phyloP scores from a whole-genome alignment of 2,113 vertebrate species.

The Microcebus jonahi region DNA sequence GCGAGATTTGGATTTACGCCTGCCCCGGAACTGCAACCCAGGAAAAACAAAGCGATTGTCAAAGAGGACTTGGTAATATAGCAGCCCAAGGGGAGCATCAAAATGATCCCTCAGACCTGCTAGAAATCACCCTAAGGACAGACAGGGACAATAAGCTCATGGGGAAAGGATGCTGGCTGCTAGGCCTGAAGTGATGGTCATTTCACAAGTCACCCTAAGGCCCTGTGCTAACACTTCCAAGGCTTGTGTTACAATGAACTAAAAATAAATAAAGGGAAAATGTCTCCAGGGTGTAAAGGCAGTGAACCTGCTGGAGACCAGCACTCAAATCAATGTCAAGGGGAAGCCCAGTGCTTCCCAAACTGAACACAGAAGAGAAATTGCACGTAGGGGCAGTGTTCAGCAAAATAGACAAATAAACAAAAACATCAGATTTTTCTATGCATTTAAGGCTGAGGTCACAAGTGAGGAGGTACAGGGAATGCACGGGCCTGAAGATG shows the following conservation, averaged over 20 bases:
- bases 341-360: not conserved
- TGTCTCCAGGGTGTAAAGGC: not conserved
- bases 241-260: not conserved
- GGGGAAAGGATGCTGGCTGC: not conserved
- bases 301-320: not conserved
- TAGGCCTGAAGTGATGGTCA: not conserved
- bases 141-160: not conserved
- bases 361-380: not conserved
- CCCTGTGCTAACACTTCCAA: not conserved
- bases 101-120: not conserved
- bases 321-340: not conserved
- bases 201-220: not conserved
- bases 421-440: not conserved
- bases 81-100: not conserved
- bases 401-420: not conserved
- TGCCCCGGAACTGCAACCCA: slow-evolving; percentile 73
- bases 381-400: not conserved
- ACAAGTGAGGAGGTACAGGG: not conserved
- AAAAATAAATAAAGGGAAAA: not conserved
- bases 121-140: not conserved
- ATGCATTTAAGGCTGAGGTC: not conserved
- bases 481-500: not conserved
- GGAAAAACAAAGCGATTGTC: not conserved
- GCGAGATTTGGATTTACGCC: slow-evolving; percentile 75
- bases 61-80: not conserved